Conservation (phyloP, 2,113 vertebrate genomes). For the Chaetodon auriga region DNA sequence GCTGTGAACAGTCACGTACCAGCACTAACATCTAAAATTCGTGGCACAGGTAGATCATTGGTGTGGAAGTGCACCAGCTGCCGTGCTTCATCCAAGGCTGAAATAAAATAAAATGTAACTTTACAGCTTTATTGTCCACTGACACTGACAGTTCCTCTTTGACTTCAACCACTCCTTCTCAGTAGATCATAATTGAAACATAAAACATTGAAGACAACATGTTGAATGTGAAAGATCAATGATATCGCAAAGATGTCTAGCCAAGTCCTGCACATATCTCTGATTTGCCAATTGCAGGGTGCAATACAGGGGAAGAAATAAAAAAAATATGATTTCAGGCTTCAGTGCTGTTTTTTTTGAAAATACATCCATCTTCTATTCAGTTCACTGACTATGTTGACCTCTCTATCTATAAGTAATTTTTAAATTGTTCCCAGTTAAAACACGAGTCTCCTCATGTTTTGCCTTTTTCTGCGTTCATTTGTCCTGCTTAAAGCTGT, state of each 20-base stretch:
- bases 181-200: neutral
- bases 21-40: neutral
- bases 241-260: neutral
- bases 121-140: neutral
- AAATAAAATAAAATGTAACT: slow-evolving; percentile 4
- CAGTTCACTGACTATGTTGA: neutral
- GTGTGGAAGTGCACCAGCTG: neutral
- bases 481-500: neutral
- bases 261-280: neutral
- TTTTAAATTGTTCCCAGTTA: neutral
- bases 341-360: too few relatives aligned
- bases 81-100: neutral
- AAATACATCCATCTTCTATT: neutral
- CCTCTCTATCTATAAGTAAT: neutral
- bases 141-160: neutral
- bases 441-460: neutral
- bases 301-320: neutral
- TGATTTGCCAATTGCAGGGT: neutral
- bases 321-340: neutral
- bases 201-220: neutral
- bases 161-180: neutral
- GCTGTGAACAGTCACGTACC: neutral
- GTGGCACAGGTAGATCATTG: neutral
- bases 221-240: slow-evolving; percentile 12
- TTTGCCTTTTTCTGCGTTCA: neutral